Conservation (phyloP, 1,140 invertebrate species). For the Epicauta chinensis region DNA sequence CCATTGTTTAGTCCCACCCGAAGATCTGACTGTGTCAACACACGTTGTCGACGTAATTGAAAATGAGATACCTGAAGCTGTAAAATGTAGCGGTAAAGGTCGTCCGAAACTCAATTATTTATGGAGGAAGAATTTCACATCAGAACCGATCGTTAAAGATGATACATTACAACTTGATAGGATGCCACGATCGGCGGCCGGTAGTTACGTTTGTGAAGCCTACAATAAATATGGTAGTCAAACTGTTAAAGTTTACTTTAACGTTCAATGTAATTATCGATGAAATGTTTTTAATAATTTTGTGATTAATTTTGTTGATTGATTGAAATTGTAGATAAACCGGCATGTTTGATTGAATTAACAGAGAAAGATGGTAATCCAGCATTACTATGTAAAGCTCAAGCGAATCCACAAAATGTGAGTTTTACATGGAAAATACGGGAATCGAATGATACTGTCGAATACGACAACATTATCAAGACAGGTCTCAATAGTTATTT, state of each 20-base stretch:
- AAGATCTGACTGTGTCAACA: conserved; percentile 71
- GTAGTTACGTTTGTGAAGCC: conserved; percentile 70
- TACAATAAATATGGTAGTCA: conserved; percentile 67
- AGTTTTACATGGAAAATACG: conserved; percentile 78
- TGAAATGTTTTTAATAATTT: not conserved
- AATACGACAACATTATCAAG: conserved; percentile 43
- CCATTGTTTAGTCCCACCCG: conserved; percentile 67
- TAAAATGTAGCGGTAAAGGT: conserved; percentile 69
- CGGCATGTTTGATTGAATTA: conserved; percentile 73
- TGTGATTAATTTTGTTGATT: not conserved
- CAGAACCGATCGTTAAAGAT: conserved; percentile 46
- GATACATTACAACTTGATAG: conserved; percentile 51
- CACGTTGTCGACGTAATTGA: conserved; percentile 68
- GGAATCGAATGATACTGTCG: conserved; percentile 71
- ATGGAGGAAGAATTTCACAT: conserved; percentile 54
- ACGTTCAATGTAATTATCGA: conserved; percentile 71
- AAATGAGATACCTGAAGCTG: conserved; percentile 64
- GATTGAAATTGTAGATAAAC: conserved; percentile 68
- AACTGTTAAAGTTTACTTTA: conserved; percentile 58
- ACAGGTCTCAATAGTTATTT: conserved; percentile 57
- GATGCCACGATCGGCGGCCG: conserved; percentile 56
- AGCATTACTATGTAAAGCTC: conserved; percentile 71
- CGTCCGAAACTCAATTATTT: conserved; percentile 63
- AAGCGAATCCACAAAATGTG: conserved; percentile 76
- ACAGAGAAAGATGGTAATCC: conserved; percentile 64